Evolutionary conservation across 2,113 vertebrate species (phyloP).

Genomic region (Ictidomys tridecemlineatus): DNA sequence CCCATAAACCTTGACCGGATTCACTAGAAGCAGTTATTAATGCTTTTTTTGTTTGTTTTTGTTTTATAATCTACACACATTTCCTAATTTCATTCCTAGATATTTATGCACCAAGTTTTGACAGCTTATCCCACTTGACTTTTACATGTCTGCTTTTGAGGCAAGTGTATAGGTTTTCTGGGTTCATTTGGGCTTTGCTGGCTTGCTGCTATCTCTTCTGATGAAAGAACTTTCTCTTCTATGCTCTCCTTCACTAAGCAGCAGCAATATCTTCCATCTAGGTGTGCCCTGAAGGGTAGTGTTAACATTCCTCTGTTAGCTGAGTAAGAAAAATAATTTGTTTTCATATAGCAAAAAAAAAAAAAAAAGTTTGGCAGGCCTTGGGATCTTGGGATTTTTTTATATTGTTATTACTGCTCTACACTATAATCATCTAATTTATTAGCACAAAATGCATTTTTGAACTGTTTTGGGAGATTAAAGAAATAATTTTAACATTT

Average conservation of each 20-base stretch:
- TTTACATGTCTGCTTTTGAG: neutral
- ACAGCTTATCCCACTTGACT: neutral
- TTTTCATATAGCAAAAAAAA: constrained; percentile 47
- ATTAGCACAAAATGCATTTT: constrained; percentile 51
- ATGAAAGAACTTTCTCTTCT: neutral
- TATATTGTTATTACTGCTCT: constrained; percentile 20
- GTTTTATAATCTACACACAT: neutral
- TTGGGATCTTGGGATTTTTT: neutral
- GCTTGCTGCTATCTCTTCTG: neutral
- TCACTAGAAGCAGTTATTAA: neutral
- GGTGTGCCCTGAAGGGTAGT: neutral
- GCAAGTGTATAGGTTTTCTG: neutral
- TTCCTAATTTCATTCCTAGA: neutral
- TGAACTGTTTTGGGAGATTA: constrained; percentile 55
- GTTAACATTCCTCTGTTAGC: neutral
- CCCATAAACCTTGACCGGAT: neutral
- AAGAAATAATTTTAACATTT: constrained; percentile 50
- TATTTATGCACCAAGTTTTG: neutral
- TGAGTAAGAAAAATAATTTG: constrained; percentile 49
- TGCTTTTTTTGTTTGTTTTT: neutral
- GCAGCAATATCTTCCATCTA: neutral
- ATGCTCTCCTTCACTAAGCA: neutral
- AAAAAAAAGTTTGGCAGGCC: neutral
- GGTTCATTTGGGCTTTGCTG: neutral
- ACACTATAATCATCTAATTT: neutral